Conservation (phyloP, 1,140 invertebrate genomes). For the Papilio helenus region DNA sequence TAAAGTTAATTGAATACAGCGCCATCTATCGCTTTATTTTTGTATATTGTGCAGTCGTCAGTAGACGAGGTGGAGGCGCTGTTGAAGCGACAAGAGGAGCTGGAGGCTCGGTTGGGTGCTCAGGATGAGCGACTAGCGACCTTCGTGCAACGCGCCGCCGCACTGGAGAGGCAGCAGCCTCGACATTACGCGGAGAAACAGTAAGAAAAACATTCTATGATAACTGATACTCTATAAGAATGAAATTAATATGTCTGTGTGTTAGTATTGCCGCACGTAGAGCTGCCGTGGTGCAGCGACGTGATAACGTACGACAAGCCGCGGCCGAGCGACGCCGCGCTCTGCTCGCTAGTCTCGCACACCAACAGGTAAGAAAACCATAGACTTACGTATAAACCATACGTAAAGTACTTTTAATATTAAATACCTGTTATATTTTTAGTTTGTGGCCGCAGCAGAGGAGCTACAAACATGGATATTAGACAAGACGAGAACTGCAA, state of each 20-base stretch:
- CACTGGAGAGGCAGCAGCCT: conserved; percentile 87
- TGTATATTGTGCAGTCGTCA: conserved; percentile 86
- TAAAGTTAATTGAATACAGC: background rate
- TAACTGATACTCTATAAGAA: background rate
- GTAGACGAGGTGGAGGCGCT: conserved; percentile 97
- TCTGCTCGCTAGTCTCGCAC: conserved; percentile 87
- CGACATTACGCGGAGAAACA: conserved; percentile 94
- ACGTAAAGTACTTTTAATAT: background rate
- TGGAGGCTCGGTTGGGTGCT: conserved; percentile 95
- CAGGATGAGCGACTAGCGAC: conserved; percentile 96
- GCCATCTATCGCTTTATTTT: background rate
- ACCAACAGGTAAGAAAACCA: conserved; percentile 64
- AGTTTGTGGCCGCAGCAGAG: conserved; percentile 94
- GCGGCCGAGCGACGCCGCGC: conserved; percentile 88
- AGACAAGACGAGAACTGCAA: conserved; percentile 95
- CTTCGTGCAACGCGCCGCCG: conserved; percentile 94
- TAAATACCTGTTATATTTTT: background rate
- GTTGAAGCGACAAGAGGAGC: conserved; percentile 96
- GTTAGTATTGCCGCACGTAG: conserved; percentile 89
- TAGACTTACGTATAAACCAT: background rate
- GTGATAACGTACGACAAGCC: conserved; percentile 89
- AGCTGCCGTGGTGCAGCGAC: conserved; percentile 89
- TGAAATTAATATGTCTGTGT: background rate
- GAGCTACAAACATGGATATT: conserved; percentile 95
- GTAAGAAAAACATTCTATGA: conserved; percentile 77